Conservation (phyloP, 2,797 vertebrate genomes). For the Epinephelus coioides region DNA sequence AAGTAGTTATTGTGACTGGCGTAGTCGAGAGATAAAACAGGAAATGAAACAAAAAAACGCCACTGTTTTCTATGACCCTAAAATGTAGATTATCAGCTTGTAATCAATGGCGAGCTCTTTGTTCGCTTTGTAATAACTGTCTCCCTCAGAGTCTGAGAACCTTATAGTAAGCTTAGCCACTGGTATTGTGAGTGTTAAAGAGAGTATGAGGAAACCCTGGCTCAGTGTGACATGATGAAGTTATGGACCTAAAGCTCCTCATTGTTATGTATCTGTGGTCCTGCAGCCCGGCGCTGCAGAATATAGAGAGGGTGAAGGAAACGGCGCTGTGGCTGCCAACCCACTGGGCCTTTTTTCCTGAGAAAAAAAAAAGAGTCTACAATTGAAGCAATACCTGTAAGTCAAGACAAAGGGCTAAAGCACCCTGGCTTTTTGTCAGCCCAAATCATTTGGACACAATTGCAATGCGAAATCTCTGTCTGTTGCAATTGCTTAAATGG, state of each 20-base stretch:
- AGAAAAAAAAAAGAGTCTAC: constrained; percentile 36
- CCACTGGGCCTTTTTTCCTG: constrained; percentile 42
- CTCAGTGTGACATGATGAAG: constrained; percentile 71
- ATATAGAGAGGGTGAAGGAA: constrained; percentile 45
- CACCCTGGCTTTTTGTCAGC: constrained; percentile 49
- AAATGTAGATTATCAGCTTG: constrained; percentile 25
- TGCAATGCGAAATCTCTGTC: constrained; percentile 64
- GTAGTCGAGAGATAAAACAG: background rate
- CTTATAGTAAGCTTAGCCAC: constrained; percentile 39
- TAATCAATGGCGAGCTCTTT: constrained; percentile 20
- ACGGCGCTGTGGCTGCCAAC: constrained; percentile 48
- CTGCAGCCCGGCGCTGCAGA: constrained; percentile 56
- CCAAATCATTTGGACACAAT: constrained; percentile 71
- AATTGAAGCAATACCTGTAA: constrained; percentile 64
- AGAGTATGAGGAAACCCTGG: constrained; percentile 66
- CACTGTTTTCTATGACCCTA: background rate
- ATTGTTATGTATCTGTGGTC: constrained; percentile 76
- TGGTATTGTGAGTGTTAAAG: constrained; percentile 54
- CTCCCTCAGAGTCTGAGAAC: constrained; percentile 43
- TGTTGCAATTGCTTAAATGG: constrained; percentile 75
- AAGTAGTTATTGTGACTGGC: too few relatives aligned
- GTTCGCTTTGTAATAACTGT: background rate
- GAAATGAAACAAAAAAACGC: background rate
- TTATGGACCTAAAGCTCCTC: constrained; percentile 71
- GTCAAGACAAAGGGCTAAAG: constrained; percentile 63